Conservation (phyloP, 2,797 vertebrate species). For the Sandelia bainsii region DNA sequence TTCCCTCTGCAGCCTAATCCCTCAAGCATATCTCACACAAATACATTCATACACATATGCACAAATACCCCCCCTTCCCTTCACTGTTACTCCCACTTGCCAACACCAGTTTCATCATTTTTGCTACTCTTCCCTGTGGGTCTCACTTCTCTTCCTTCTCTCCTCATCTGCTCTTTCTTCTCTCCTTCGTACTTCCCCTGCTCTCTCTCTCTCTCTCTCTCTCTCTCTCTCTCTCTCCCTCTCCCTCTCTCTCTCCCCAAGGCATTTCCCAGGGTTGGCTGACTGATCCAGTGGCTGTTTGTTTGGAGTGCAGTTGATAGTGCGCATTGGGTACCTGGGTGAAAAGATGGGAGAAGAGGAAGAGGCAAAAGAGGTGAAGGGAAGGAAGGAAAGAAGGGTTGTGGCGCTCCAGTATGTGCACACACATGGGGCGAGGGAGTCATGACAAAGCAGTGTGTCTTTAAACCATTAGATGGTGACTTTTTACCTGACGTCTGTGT, state of each 20-base stretch:
- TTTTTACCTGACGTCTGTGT: conserved; percentile 28
- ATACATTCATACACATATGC: conserved; percentile 21
- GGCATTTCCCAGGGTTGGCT: conserved; percentile 69
- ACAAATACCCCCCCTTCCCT: background rate
- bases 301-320: conserved; percentile 74
- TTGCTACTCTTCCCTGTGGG: conserved; percentile 41
- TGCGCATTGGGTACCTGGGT: conserved; percentile 65
- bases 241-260: conserved; percentile 48
- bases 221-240: conserved; percentile 35
- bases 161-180: conserved; percentile 21
- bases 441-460: background rate
- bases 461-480: background rate
- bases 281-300: conserved; percentile 73
- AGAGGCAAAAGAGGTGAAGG: conserved; percentile 40
- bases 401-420: background rate
- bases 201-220: conserved; percentile 9
- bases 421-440: background rate
- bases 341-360: conserved; percentile 34
- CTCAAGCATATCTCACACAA: conserved; percentile 46
- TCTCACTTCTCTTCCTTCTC: conserved; percentile 45
- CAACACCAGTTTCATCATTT: conserved; percentile 44
- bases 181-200: conserved; percentile 27
- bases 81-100: conserved; percentile 18
- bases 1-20: conserved; percentile 72
- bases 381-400: conserved; percentile 21